Base-by-base conservation (phyloP, 2,888 invertebrate genomes). In the Oligia latruncula region DNA sequence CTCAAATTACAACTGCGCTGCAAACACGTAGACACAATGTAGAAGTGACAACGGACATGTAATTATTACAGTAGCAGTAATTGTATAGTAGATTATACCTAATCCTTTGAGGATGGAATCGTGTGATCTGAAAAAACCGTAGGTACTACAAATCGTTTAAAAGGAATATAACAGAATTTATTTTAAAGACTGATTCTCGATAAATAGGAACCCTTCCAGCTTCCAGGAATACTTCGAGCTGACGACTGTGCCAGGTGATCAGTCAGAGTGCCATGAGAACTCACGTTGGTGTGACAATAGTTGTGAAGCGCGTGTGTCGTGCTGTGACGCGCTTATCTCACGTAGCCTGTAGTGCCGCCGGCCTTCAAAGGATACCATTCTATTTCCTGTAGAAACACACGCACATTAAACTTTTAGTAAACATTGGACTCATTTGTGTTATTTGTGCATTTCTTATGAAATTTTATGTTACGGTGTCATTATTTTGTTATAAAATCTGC, bases 1-100 rank as follows among this genome's bases (percentile, higher is more conserved):
- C 89, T 85, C 74, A 78, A 74, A 75, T 81, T 85, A 81, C 82
- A 64, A n/a, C 64, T 67, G 70, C 43, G 15, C 49, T 40, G 43
- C 58, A 49, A 29, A 40, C 15, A 20, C 15, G 23, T 20, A 17
- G 40, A 60, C 43, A 64, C 55, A 65, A 29, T 29, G 67, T 43
- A 68, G 15, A 60, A 49, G 76, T 64, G 64, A 64, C 77, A 15
- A 40, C 9, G 15, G 20, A 65, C 35, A 6, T 55, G 8, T 73
- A 13, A 40, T 29, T 60, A 49, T 75, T 55, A 35, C 55, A 46
- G 35, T 55, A 43, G 70, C 17, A 29, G 23, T 43, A 4, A 40
- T 29, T 76, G 49, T 46, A 46, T 11, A 35, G 43, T 35, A 35
- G 35, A 35, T 35, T 35, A 29, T 29, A 29, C 29, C 29, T 29